Conservation (phyloP, 2,113 vertebrate species). For the Climacteris rufus region DNA sequence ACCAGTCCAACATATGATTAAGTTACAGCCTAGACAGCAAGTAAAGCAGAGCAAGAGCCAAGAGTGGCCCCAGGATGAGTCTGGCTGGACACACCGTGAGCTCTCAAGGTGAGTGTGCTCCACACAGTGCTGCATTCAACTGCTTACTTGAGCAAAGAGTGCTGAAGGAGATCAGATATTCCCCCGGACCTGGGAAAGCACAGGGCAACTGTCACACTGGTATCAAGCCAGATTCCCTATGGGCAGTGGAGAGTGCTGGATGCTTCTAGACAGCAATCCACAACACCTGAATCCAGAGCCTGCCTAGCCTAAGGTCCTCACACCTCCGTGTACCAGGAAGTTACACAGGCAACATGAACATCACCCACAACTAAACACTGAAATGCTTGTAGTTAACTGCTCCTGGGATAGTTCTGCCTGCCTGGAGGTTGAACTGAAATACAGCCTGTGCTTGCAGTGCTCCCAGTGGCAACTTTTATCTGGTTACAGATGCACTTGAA, state of each 20-base stretch:
- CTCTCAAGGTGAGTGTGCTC: not conserved
- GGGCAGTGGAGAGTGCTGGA: not conserved
- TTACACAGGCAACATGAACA: not conserved
- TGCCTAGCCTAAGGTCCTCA: not conserved
- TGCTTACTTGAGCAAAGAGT: not conserved
- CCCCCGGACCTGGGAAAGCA: not conserved
- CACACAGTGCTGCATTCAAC: not conserved
- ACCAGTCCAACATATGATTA: conserved; percentile 12
- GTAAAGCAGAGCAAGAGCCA: conserved; percentile 7
- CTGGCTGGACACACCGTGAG: not conserved
- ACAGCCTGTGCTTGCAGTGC: not conserved
- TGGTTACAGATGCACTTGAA: not conserved
- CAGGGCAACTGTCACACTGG: not conserved
- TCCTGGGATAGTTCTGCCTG: not conserved
- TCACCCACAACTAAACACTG: not conserved
- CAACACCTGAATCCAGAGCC: not conserved
- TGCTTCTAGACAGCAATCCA: not conserved
- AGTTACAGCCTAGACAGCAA: not conserved
- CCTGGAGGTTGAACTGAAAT: not conserved
- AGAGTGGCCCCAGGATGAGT: not conserved
- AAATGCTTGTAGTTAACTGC: not conserved
- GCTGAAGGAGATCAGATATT: not conserved
- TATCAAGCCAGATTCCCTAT: not conserved
- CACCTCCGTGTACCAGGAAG: accelerated
- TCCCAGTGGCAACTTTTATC: not conserved